Base-by-base conservation (phyloP, 2,797 vertebrate genomes). In the Prunella strophiata region DNA sequence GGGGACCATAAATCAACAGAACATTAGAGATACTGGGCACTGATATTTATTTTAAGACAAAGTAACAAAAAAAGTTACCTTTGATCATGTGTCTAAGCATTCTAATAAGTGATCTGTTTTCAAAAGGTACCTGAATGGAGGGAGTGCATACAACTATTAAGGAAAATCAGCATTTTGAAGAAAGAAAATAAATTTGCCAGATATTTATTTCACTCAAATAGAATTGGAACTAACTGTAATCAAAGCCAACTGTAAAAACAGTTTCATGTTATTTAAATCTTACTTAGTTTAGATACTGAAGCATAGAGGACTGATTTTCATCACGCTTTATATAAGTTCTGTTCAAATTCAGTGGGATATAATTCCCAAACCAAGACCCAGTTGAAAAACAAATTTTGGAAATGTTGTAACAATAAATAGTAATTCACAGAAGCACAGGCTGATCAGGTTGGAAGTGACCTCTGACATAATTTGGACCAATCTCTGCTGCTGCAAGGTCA, bases 41-140 rank as follows among this genome's bases (percentile, higher is more conserved):
- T 85, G 48, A 38, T 87, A 79, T 32, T 87, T 94, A 76, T 93
- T 92, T 96, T 87, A 70, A 57, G 48, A 76, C 16, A 76, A 88
- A 92, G 11, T 43, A 91, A 66, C 43, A 71, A 76, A 63, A 65
- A 81, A 55, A 19, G 1, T 57, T 83, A 83, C 23, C 14, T 86
- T 29, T 90, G 32, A 62, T 61, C 2, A 13, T 45, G 25, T 3
- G 6, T 36, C 19, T 82, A 54, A 76, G 6, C 6, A 1, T 26
- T 84, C 18, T 51, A 52, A 34, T 34, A 85, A 70, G 16, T 29
- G 5, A 45, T 73, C 25, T 80, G 7, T 72, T 90, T 85, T 82
- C n/a, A 66, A 65, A 86, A 76, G 30, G 15, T 42, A 30, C 9
- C 4, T 0, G 0, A 29, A 30, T 48, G 23, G 23, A 81, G 29